phyloP scores from a whole-genome alignment of 2,113 vertebrate species.

The Pipa parva region DNA sequence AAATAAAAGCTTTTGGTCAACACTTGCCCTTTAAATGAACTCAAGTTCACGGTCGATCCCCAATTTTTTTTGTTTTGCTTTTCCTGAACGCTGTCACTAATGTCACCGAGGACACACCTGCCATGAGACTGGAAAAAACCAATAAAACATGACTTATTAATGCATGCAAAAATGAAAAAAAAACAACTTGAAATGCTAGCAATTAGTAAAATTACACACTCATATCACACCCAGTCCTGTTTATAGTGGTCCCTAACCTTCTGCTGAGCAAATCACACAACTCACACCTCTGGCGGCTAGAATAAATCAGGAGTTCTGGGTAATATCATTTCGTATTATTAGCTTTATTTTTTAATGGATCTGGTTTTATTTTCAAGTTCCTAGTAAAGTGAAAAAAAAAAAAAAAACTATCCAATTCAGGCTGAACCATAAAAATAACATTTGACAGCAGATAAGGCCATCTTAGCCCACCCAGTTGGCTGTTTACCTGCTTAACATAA shows the following conservation, averaged over 20 bases:
- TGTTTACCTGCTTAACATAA: background rate
- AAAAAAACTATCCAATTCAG: background rate
- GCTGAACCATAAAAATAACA: background rate
- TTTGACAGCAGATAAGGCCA: background rate
- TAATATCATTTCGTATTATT: background rate
- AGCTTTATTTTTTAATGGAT: background rate
- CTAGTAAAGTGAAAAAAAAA: background rate
- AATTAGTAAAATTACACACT: background rate
- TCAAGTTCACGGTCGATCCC: no score
- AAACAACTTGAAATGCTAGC: no score
- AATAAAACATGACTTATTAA: no score
- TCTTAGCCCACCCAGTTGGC: background rate
- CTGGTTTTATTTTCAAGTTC: background rate
- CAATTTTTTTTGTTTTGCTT: no score
- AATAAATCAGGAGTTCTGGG: background rate
- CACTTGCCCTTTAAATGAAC: no score
- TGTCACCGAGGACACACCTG: no score
- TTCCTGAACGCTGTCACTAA: no score
- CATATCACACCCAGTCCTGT: background rate
- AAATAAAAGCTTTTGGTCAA: no score
- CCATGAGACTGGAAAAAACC: no score
- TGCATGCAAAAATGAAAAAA: no score
- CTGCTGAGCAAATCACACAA: background rate
- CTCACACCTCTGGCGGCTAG: background rate
- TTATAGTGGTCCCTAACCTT: background rate